Percentiles rank a stretch among this genome's conserved stretches.
Conservation (phyloP, 2,888 invertebrate genomes). For the Proisotoma minuta region DNA sequence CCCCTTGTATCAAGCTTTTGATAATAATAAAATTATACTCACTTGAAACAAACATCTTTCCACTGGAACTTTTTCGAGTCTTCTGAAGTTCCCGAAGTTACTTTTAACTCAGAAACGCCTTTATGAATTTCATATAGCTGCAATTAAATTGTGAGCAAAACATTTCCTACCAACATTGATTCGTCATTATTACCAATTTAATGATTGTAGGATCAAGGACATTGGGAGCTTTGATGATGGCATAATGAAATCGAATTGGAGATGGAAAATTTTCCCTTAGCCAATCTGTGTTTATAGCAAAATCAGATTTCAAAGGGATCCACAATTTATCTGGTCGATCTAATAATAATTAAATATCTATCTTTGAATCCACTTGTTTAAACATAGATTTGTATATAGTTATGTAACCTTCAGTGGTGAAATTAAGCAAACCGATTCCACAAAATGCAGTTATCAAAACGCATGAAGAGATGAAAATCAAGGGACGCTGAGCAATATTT, state of each 20-base stretch:
- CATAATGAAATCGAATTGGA: constrained; percentile 47
- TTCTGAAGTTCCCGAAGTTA: no score
- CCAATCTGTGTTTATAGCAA: constrained; percentile 48
- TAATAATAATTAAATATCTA: no score
- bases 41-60: constrained; percentile 46
- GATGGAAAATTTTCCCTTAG: constrained; percentile 48
- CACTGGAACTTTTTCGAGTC: constrained; percentile 24
- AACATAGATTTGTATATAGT: no score
- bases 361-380: no score
- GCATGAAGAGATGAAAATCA: constrained; percentile 59
- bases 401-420: constrained; percentile 68
- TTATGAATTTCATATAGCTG: constrained; percentile 39
- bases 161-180: no score
- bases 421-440: constrained; percentile 60
- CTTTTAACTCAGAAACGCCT: constrained; percentile 17
- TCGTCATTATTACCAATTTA: constrained; percentile 40
- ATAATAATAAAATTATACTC: no score
- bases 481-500: constrained; percentile 58
- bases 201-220: constrained; percentile 40
- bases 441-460: constrained; percentile 59
- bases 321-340: constrained; percentile 48
- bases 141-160: neutral
- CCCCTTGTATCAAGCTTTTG: no score
- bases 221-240: constrained; percentile 46
- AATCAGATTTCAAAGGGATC: constrained; percentile 49